Conservation (phyloP, 2,888 invertebrate species). For the Drosophila imparisetae region DNA sequence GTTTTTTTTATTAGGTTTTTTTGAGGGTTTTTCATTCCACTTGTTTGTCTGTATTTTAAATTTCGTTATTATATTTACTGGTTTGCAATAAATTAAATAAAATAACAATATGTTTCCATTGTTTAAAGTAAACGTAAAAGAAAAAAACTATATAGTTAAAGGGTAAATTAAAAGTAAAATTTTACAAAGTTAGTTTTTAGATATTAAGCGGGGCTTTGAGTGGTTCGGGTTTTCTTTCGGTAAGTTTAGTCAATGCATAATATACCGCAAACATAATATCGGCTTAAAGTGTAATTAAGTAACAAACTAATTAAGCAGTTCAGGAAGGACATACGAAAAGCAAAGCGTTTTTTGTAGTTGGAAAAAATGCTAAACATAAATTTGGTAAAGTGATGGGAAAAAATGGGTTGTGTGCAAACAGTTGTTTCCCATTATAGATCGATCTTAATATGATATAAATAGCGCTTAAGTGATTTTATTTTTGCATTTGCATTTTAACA, state of each 20-base stretch:
- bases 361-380: conserved; percentile 43
- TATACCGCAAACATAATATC: conserved; percentile 38
- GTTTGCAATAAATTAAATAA: conserved; percentile 77
- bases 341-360: conserved; percentile 12
- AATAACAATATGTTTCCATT: conserved; percentile 59
- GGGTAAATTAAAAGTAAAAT: conserved; percentile 71
- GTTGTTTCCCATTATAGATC: conserved; percentile 43
- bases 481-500: conserved; percentile 26
- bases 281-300: conserved; percentile 63
- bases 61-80: conserved; percentile 67
- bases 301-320: conserved; percentile 49
- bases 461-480: conserved; percentile 64
- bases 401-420: conserved; percentile 27
- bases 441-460: conserved; percentile 61
- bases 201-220: conserved; percentile 47
- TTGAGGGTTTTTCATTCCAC: conserved; percentile 59
- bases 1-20: conserved; percentile 62
- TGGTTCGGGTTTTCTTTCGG: conserved; percentile 31
- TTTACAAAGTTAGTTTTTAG: conserved; percentile 61
- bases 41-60: conserved; percentile 65
- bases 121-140: conserved; percentile 55
- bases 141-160: conserved; percentile 55
- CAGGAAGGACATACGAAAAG: conserved; percentile 29
- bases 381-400: background rate
- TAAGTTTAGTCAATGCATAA: conserved; percentile 46